phyloP scores from a whole-genome alignment of 1,140 invertebrate genomes.

The Drosophila watanabei region DNA sequence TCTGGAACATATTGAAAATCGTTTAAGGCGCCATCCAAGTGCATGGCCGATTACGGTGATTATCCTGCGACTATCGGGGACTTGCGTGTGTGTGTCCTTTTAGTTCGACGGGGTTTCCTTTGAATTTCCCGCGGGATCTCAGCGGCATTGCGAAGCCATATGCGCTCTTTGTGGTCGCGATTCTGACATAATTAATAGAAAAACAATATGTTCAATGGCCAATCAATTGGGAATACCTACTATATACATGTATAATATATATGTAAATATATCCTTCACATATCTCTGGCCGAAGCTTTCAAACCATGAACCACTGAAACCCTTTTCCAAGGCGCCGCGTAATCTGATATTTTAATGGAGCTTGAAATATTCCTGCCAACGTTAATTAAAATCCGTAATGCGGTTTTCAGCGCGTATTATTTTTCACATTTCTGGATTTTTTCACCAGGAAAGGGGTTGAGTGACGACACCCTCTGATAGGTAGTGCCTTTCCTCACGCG shows the following conservation, averaged over 20 bases:
- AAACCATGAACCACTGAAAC: conserved; percentile 55
- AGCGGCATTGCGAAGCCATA: conserved; percentile 71
- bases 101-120: conserved; percentile 10
- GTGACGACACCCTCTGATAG: conserved; percentile 39
- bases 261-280: no score
- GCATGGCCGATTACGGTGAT: conserved; percentile 81
- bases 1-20: conserved; percentile 75
- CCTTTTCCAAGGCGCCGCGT: conserved; percentile 38
- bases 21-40: conserved; percentile 70
- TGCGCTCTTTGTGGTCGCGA: conserved; percentile 65
- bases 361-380: conserved; percentile 46
- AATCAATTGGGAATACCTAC: conserved; percentile 23
- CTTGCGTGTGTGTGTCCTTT: conserved; percentile 56
- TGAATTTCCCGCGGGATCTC: conserved; percentile 71
- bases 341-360: conserved; percentile 79
- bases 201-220: conserved; percentile 78
- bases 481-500: conserved; percentile 49
- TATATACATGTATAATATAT: background rate
- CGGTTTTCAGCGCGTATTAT: conserved; percentile 59
- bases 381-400: conserved; percentile 80
- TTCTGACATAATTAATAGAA: conserved; percentile 73
- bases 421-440: conserved; percentile 7
- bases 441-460: conserved; percentile 50
- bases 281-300: background rate
- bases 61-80: conserved; percentile 62